phyloP scores from a whole-genome alignment of 2,797 vertebrate genomes.

The Clarias pachynema region DNA sequence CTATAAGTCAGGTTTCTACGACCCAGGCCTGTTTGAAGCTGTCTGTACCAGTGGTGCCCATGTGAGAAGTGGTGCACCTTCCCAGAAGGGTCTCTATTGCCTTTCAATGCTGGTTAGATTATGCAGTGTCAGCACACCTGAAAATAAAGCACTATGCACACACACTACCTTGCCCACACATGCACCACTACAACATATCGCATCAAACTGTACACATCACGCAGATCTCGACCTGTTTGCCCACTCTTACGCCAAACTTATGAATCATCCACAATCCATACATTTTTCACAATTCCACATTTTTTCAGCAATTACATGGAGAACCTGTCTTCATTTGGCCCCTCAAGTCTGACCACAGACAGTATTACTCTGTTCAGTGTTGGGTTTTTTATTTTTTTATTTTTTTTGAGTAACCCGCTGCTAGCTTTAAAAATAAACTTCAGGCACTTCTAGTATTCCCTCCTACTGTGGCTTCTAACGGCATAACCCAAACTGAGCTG shows the following conservation, averaged over 20 bases:
- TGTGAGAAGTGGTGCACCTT: no score
- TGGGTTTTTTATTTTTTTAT: not conserved
- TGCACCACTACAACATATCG: constrained; percentile 5
- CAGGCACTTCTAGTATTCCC: constrained; percentile 37
- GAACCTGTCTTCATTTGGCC: not conserved
- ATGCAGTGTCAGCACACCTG: constrained; percentile 8
- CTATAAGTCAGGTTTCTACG: not conserved
- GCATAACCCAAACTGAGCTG: constrained; percentile 42
- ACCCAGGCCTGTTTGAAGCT: not conserved
- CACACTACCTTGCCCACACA: not conserved
- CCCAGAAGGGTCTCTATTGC: not conserved
- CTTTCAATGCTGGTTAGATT: constrained; percentile 2
- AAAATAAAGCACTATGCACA: constrained; percentile 6
- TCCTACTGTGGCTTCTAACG: constrained; percentile 30
- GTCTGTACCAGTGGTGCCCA: not conserved
- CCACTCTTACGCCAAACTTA: not conserved
- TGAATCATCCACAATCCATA: constrained; percentile 18
- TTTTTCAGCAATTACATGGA: constrained; percentile 1
- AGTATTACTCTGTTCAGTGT: constrained; percentile 17
- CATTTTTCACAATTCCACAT: not conserved
- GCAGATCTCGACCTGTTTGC: not conserved
- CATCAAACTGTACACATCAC: constrained; percentile 8
- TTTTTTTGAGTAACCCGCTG: constrained; percentile 5
- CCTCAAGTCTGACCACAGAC: constrained; percentile 28
- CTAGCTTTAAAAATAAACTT: constrained; percentile 39